Base-by-base conservation (phyloP, 2,797 vertebrate species). In the Miichthys miiuy region DNA sequence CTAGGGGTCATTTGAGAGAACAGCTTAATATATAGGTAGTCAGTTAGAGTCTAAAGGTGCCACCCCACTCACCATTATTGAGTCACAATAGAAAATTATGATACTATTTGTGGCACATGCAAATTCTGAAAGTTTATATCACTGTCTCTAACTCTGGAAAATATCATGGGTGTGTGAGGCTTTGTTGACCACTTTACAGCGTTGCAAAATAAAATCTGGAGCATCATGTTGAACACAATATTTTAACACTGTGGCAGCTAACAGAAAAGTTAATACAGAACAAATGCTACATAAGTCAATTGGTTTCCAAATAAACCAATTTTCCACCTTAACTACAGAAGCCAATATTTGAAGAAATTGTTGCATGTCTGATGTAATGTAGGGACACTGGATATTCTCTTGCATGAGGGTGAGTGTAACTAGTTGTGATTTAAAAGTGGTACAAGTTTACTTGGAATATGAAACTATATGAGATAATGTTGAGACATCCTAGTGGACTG, bases 381-480 rank as follows among this genome's bases (percentile, higher is more conserved):
- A 38, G 42, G 16, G 27, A 42, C 3, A 38, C 3, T 17, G 18
- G 44, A 13, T 64, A 5, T 41, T 62, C 20, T 58, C 7, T 25
- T 61, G 8, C n/a, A 8, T 57, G 13, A 70, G 18, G 2, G 20
- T 60, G 50, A 61, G 48, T 69, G 30, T 76, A 67, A 70, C 17
- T 38, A 34, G 41, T 47, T 48, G 2, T 74, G 50, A 9, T 68
- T 66, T 55, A 34, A 75, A 80, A 75, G 54, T 61, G 21, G 10
- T 30, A 60, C 44, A 51, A 60, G 41, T 68, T 71, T 27, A 58
- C 51, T 41, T 51, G n/a, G 7, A 68, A 72, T 61, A 57, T 73
- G 21, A 60, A 75, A 58, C 66, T 34, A 25, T 42, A 34, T 70
- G 30, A 72, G 47, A 76, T 71, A 63, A 82, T 57, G 67, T 67